Evolutionary conservation across 2,888 invertebrate species (phyloP), one percentile per base, ranked within the genome.

Genomic region (Pristionchus exspectatus): DNA sequence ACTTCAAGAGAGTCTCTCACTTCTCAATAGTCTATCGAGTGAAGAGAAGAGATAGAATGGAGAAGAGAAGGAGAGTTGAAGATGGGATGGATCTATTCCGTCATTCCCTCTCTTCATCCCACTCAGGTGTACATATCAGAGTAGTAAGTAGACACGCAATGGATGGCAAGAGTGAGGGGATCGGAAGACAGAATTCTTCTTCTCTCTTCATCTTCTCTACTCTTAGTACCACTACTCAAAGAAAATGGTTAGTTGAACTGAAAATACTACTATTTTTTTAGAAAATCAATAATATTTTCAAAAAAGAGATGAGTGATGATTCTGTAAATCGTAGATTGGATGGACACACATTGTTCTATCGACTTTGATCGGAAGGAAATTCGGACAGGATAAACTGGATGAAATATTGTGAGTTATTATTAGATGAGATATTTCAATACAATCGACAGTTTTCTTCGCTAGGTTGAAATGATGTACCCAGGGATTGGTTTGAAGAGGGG

Each of bases 331-430:
- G 2, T 33, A 94, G 94, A 92, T 94, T 50, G 94, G 94, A 24
- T 94, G 93, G 93, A 92, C 93, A 24, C 94, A 94, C 90, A 88
- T 93, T 2, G 92, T 93, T 86, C 91, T 93, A 14, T 91, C 92
- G 74, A 90, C 90, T 3, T 90, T 93, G 63, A 92, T 94, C 24
- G 90, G 90, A 14, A 89, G 93, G 14, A 91, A 92, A 56, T 92
- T 93, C 90, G 93, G 93, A 77, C 91, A 87, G 18, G 94, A 93
- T 33, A 91, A 92, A 14, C 91, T 93, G 89, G 90, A 92, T 27
- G 91, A 93, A 77, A 93, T 94, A 74, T 88, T 93, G 93, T 94
- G 77, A 83, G 92, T 74, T 84, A 90, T 90, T n/a, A 86, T 18
- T 38, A 38, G 38, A 9, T 50, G 44, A 50, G 44, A 24, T 18